These are phyloP conservation scores for Clarias pachynema DNA, from an alignment of 2,797 vertebrate genomes.

Conservation along the genomic window DNA sequence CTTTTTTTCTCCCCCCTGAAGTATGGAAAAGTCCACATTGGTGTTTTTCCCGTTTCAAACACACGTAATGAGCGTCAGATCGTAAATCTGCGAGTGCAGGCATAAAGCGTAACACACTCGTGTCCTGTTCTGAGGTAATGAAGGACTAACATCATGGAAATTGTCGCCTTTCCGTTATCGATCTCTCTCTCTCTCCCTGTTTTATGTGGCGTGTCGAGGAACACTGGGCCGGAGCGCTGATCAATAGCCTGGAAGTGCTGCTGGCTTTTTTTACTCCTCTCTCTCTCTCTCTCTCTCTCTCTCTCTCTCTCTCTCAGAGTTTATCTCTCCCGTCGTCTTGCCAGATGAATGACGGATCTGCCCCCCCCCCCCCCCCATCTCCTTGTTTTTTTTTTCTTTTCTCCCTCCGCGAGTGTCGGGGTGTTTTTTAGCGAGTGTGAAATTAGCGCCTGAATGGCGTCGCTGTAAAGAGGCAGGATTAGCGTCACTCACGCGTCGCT, in stretches of 20 bases:
- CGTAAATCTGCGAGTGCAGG: neutral
- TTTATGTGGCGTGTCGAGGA: slow-evolving; percentile 31
- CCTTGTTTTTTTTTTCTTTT: slow-evolving; percentile 17
- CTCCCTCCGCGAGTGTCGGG: slow-evolving; percentile 11
- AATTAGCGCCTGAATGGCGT: slow-evolving; percentile 43
- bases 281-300: slow-evolving; percentile 6
- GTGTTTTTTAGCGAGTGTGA: slow-evolving; percentile 39
- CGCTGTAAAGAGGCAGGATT: slow-evolving; percentile 48
- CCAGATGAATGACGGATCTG: neutral
- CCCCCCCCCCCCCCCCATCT: neutral
- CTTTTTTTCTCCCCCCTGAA: neutral
- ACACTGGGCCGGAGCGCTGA: slow-evolving; percentile 42
- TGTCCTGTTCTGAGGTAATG: slow-evolving; percentile 17
- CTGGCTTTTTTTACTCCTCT: slow-evolving; percentile 9
- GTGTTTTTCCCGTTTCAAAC: neutral
- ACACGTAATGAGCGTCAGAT: neutral
- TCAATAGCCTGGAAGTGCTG: slow-evolving; percentile 41
- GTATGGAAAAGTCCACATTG: neutral
- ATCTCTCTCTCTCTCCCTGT: slow-evolving; percentile 17
- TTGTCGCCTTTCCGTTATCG: slow-evolving; percentile 50
- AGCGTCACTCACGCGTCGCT: slow-evolving; percentile 41
- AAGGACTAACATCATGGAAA: slow-evolving; percentile 47
- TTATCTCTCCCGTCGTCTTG: neutral
- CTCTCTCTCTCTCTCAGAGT: neutral
- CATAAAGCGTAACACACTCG: neutral